Evolutionary conservation across 2,888 invertebrate genomes (phyloP).

Genomic region (Allacma fusca): DNA sequence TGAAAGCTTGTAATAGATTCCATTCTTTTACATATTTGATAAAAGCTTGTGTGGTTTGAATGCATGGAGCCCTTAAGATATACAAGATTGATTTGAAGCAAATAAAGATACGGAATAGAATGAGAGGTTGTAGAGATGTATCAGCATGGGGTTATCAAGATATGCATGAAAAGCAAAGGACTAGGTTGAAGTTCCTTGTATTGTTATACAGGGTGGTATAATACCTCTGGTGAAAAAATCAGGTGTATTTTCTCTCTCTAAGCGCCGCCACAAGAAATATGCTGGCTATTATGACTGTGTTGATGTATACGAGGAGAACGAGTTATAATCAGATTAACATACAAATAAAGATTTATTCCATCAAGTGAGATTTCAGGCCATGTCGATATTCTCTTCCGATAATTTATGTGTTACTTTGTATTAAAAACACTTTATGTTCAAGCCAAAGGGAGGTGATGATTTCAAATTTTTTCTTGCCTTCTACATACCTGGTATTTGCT

Average conservation of each 20-base stretch:
- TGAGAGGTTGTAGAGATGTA: not conserved
- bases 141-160: constrained; percentile 6
- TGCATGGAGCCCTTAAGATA: not conserved
- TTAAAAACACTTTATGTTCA: not conserved
- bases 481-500: not conserved
- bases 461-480: not conserved
- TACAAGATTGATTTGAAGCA: constrained; percentile 1
- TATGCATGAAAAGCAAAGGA: not conserved
- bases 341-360: not conserved
- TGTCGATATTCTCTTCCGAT: constrained; percentile 7
- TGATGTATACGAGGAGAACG: not conserved
- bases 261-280: constrained; percentile 1
- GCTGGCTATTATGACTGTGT: not conserved
- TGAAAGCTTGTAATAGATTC: too few species aligned
- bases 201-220: not conserved
- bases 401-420: not conserved
- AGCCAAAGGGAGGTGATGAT: not conserved
- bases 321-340: constrained; percentile 16
- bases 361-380: constrained; percentile 2
- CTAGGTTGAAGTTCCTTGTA: not conserved
- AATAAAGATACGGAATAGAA: not conserved
- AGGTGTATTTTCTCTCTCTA: not conserved
- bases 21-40: too few species aligned
- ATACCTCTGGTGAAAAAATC: not conserved
- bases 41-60: too few species aligned